Conservation (phyloP, 2,113 vertebrate genomes). For the Tragelaphus buxtoni region DNA sequence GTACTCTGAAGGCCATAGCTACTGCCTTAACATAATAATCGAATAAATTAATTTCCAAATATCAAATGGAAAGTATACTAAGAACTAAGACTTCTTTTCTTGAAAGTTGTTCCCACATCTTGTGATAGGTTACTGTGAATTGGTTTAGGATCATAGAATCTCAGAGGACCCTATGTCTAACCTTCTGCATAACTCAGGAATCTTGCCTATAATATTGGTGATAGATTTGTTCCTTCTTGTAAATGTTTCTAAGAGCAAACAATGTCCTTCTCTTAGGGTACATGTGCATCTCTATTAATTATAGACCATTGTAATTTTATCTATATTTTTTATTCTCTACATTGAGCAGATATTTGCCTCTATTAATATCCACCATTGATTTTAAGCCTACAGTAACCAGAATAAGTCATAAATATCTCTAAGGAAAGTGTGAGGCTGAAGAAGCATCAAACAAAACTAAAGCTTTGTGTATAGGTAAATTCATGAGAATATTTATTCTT, state of each 20-base stretch:
- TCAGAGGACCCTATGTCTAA: background rate
- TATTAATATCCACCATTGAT: background rate
- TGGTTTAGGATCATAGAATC: background rate
- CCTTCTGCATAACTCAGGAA: background rate
- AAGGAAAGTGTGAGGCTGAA: background rate
- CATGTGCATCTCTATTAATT: background rate
- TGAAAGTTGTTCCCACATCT: background rate
- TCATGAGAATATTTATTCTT: slow-evolving; percentile 2
- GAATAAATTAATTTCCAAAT: background rate
- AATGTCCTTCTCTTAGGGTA: background rate
- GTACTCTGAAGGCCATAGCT: background rate
- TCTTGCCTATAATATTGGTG: background rate
- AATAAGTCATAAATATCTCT: background rate
- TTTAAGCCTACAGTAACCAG: background rate
- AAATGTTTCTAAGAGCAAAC: background rate
- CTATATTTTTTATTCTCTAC: background rate
- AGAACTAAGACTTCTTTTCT: background rate
- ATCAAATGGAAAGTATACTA: background rate
- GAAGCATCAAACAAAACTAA: background rate
- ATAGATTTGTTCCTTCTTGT: background rate
- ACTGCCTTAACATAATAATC: background rate
- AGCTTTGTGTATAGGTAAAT: background rate
- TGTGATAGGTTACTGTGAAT: background rate
- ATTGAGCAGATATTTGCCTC: background rate
- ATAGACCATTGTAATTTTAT: background rate